Conservation (phyloP, 2,888 invertebrate species). For the Atethmia centrago region DNA sequence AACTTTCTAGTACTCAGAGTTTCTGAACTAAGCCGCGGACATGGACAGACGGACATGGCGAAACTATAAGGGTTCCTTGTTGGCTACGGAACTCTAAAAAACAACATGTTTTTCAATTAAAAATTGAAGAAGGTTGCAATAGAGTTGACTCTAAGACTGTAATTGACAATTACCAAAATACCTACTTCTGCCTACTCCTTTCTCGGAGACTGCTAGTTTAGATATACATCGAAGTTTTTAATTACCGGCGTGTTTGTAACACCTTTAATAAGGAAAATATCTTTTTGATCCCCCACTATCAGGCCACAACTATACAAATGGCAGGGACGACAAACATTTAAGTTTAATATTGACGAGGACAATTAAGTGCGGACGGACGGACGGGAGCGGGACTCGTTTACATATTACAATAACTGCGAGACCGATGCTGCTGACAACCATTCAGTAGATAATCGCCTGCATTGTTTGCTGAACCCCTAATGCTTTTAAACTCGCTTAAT, state of each 20-base stretch:
- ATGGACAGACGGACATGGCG: too few relatives aligned
- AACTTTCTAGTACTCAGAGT: too few relatives aligned
- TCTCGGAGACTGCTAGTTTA: not conserved
- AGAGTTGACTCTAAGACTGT: not conserved
- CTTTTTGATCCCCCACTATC: constrained; percentile 42
- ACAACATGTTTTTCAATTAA: not conserved
- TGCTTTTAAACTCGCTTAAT: constrained; percentile 84
- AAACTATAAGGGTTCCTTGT: too few relatives aligned
- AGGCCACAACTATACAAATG: constrained; percentile 42
- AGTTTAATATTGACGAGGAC: constrained; percentile 76
- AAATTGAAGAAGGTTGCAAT: not conserved
- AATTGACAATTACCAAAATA: not conserved
- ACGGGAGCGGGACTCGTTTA: constrained; percentile 75
- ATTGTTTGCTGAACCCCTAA: constrained; percentile 84
- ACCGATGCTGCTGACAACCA: constrained; percentile 82
- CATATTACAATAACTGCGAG: constrained; percentile 82
- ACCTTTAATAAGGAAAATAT: constrained; percentile 19
- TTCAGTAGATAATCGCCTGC: constrained; percentile 84
- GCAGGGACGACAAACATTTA: constrained; percentile 61
- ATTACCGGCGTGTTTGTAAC: constrained; percentile 7
- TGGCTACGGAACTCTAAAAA: too few relatives aligned
- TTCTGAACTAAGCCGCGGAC: too few relatives aligned
- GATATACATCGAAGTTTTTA: not conserved
- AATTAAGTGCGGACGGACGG: constrained; percentile 75
- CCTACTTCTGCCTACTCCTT: not conserved